These are phyloP conservation scores for Drosophila longiperda DNA, from an alignment of 2,888 invertebrate genomes.

Conservation along the genomic window DNA sequence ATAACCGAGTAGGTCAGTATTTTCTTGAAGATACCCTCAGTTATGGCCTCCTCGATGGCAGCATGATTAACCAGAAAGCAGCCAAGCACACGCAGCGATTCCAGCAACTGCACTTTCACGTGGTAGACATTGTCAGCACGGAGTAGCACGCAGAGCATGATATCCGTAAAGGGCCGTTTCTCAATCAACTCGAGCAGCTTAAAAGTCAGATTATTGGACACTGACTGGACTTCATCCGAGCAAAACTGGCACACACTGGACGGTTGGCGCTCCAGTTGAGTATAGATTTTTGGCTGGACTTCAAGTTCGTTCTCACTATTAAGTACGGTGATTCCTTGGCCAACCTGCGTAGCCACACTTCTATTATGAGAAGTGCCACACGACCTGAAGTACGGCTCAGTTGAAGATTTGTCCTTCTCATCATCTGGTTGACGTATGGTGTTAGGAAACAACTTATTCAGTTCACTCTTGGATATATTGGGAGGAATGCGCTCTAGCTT, in stretches of 20 bases:
- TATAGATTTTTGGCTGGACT: not conserved
- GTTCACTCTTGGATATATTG: not conserved
- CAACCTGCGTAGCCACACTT: not conserved
- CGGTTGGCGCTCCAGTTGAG: not conserved
- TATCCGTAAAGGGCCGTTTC: conserved; percentile 7
- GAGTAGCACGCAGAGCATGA: conserved; percentile 62
- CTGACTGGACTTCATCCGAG: conserved; percentile 9
- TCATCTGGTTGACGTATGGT: not conserved
- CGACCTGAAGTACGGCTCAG: not conserved
- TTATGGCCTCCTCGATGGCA: conserved; percentile 59
- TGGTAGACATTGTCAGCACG: conserved; percentile 70
- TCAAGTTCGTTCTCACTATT: not conserved
- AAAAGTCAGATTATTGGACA: conserved; percentile 25
- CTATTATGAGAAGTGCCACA: not conserved
- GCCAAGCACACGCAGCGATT: conserved; percentile 48
- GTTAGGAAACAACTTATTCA: not conserved
- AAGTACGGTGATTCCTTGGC: not conserved
- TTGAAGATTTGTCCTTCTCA: not conserved
- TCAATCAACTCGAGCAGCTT: conserved; percentile 39
- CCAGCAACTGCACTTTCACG: conserved; percentile 59
- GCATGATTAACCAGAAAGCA: conserved; percentile 64
- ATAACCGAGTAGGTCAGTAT: conserved; percentile 57
- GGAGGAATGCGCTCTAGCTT: not conserved
- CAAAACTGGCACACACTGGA: conserved; percentile 53
- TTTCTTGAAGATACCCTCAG: conserved; percentile 51